phyloP scores from a whole-genome alignment of 1,140 invertebrate species.

The Paraescarpia echinospica region DNA sequence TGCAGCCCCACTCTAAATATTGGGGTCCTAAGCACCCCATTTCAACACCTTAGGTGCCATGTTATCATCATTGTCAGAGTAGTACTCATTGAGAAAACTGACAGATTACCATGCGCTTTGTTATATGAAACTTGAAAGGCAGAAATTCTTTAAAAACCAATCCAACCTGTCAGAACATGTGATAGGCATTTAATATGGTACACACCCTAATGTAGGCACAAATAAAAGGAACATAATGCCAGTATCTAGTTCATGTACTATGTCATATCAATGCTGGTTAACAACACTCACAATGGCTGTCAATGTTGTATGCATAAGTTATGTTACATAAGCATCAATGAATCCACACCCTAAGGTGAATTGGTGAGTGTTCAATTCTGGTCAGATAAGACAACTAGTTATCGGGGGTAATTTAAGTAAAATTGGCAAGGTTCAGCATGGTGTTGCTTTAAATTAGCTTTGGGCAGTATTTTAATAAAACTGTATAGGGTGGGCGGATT shows the following conservation, averaged over 20 bases:
- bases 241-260: background rate
- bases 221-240: background rate
- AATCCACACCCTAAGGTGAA: background rate
- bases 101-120: background rate
- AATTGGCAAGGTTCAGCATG: background rate
- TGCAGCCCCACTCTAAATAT: too few relatives aligned
- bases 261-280: background rate
- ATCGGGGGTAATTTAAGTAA: background rate
- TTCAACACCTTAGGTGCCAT: too few relatives aligned
- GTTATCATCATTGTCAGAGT: too few relatives aligned
- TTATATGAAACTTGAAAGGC: background rate
- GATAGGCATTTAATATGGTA: background rate
- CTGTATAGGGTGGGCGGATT: background rate
- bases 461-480: background rate
- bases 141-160: background rate
- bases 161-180: background rate
- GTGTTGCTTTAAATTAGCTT: background rate
- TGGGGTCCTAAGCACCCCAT: too few relatives aligned
- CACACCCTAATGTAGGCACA: background rate
- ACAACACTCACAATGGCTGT: background rate
- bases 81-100: background rate
- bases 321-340: background rate
- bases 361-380: background rate
- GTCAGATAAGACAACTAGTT: background rate
- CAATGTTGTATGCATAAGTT: background rate